phyloP scores from a whole-genome alignment of 2,797 vertebrate species.

The Lithobates pipiens region DNA sequence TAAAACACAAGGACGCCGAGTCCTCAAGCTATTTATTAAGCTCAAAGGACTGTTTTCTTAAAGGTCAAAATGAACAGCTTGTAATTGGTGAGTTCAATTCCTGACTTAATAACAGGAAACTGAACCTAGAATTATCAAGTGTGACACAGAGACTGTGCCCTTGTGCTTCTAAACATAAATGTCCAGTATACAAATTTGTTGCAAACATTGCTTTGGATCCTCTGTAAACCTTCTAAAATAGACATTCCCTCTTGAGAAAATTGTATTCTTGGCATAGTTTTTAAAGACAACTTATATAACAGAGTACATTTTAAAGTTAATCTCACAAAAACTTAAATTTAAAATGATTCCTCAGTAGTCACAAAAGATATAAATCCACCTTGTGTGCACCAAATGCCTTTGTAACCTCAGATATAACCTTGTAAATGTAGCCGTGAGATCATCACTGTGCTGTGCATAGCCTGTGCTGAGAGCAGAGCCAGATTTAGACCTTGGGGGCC shows the following conservation, averaged over 20 bases:
- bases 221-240: slow-evolving; percentile 17
- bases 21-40: neutral
- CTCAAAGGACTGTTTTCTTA: slow-evolving; percentile 35
- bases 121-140: slow-evolving; percentile 40
- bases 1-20: neutral
- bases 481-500: too few relatives aligned
- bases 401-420: too few relatives aligned
- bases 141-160: slow-evolving; percentile 40
- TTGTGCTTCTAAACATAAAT: slow-evolving; percentile 46
- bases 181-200: neutral
- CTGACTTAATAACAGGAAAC: slow-evolving; percentile 55
- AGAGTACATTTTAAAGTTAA: too few relatives aligned
- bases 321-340: too few relatives aligned
- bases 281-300: too few relatives aligned
- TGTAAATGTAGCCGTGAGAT: too few relatives aligned
- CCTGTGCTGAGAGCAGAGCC: too few relatives aligned
- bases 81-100: slow-evolving; percentile 52
- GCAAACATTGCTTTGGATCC: slow-evolving; percentile 3
- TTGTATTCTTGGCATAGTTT: neutral
- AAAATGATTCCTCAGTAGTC: too few relatives aligned
- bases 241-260: neutral
- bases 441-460: too few relatives aligned
- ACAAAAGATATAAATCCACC: too few relatives aligned
- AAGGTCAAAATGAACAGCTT: slow-evolving; percentile 44
- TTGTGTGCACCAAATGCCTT: too few relatives aligned